phyloP scores from a whole-genome alignment of 2,797 vertebrate species.

The Catamblyrhynchus diadema region DNA sequence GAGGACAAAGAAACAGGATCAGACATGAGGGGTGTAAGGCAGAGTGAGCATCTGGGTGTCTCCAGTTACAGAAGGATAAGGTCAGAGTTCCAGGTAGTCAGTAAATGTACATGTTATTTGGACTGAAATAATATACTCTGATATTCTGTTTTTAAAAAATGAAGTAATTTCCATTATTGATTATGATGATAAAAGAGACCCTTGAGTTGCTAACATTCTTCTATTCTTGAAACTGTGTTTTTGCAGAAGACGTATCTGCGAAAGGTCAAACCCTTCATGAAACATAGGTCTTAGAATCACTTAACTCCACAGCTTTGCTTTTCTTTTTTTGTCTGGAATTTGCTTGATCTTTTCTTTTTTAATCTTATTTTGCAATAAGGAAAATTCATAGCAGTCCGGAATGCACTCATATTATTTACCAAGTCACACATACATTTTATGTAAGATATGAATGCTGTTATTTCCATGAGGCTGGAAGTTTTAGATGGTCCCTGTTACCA shows the following conservation, averaged over 20 bases:
- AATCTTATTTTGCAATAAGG: neutral
- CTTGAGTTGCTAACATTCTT: neutral
- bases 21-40: neutral
- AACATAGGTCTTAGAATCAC: neutral
- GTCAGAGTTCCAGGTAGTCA: neutral
- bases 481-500: neutral
- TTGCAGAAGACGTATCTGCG: neutral
- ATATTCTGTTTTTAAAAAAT: neutral
- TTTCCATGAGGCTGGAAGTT: neutral
- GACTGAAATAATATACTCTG: neutral
- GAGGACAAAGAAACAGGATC: rapidly evolving
- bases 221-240: neutral
- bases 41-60: neutral
- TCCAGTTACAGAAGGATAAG: neutral
- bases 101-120: neutral
- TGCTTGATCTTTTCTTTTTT: neutral
- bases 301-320: neutral
- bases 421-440: neutral
- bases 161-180: neutral
- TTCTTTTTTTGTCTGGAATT: neutral
- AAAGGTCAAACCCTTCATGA: neutral
- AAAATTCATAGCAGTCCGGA: neutral
- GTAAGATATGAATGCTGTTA: neutral
- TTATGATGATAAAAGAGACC: neutral
- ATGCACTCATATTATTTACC: neutral